Base-by-base conservation (phyloP, 2,797 vertebrate species). In the Danio tinwini region DNA sequence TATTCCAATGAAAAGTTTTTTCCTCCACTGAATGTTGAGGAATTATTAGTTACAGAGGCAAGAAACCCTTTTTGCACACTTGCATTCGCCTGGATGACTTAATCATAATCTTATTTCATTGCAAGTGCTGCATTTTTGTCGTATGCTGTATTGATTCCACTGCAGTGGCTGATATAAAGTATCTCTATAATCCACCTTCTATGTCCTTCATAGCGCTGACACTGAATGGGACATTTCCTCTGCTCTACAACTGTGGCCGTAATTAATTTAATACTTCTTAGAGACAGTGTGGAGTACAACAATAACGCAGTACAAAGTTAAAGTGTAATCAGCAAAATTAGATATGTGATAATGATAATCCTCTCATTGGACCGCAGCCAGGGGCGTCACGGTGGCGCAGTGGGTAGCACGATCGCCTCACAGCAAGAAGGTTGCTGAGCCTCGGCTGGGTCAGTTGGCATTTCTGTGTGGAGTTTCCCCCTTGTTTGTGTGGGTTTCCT, bases 141-240 rank as follows among this genome's bases (percentile, higher is more conserved):
- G 3, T 29, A 74, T 13, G 49, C 55, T 5, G 58, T 62, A 77
- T 56, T 52, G 82, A 77, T 81, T 63, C 1, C 29, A 21, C 44
- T 81, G 68, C 55, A 74, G 74, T 74, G 50, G 39, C 4, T 10
- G 40, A 67, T 45, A 47, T 73, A 56, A 42, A 53, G 16, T 50
- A 72, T 81, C 69, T 74, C 53, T 42, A 13, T 47, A 45, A 49
- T 76, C 81, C 72, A 76, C 72, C 71, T 81, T 81, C 68, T 16
- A 17, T 45, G 76, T 79, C 82, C 82, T 83, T 83, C 78, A 61
- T 69, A 19, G 16, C 50, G 17, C 47, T 78, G 78, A 40, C 59
- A 59, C 52, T 2, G 42, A n/a, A 50, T 37, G 56, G 10, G 9
- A 10, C 13, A 62, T 50, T 29, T 79, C 49, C 17, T 6, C 29